Conservation (phyloP, 2,888 invertebrate genomes). For the Myopa tessellatipennis region DNA sequence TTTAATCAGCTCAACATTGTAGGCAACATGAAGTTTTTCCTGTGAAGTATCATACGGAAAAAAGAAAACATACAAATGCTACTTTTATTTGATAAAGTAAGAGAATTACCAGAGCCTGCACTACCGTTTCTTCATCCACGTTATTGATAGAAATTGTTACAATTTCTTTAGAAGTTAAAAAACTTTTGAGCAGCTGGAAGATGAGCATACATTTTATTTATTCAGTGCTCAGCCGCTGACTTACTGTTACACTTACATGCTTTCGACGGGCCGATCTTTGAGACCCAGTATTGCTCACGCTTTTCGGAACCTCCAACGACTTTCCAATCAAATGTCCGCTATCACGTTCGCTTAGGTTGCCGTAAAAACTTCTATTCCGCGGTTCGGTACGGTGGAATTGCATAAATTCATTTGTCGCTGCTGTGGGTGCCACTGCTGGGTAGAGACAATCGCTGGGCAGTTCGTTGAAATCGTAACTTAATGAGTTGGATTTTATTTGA, state of each 20-base stretch:
- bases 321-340: neutral
- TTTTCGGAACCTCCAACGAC: neutral
- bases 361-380: conserved; percentile 25
- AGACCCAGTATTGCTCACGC: conserved; percentile 47
- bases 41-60: conserved; percentile 42
- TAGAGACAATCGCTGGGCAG: conserved; percentile 32
- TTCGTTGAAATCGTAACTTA: conserved; percentile 48
- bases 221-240: neutral
- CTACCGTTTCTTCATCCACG: conserved; percentile 62
- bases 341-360: conserved; percentile 29
- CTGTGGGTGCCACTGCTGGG: neutral
- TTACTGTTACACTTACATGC: conserved; percentile 51
- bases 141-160: conserved; percentile 61
- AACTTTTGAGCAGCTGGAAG: conserved; percentile 47
- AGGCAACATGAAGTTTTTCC: conserved; percentile 63
- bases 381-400: conserved; percentile 1
- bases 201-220: neutral
- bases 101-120: conserved; percentile 62
- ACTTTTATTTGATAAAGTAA: conserved; percentile 1
- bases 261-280: conserved; percentile 59
- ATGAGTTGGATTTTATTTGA: conserved; percentile 45
- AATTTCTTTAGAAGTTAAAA: conserved; percentile 57
- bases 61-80: neutral
- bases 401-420: conserved; percentile 26
- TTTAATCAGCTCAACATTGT: conserved; percentile 60